Evolutionary conservation across 2,888 invertebrate genomes (phyloP).

Genomic region (Troides aeacus): DNA sequence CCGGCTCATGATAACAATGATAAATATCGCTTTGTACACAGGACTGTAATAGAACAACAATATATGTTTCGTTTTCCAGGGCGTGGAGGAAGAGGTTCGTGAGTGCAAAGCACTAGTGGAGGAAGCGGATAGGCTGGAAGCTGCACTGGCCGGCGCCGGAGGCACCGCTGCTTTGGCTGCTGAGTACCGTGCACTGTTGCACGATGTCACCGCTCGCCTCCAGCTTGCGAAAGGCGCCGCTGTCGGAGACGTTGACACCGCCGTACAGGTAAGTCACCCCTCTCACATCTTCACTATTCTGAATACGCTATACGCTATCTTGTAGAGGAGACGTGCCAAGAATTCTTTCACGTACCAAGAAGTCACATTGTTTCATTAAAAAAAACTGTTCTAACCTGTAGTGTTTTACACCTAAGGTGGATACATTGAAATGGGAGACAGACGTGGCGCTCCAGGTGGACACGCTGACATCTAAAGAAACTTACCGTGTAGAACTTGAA

Average conservation of each 20-base stretch:
- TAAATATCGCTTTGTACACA: background rate
- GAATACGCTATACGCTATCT: background rate
- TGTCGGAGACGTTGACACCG: conserved; percentile 62
- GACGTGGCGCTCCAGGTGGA: conserved; percentile 91
- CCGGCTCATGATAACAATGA: too few species aligned
- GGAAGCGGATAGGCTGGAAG: conserved; percentile 62
- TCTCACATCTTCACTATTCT: background rate
- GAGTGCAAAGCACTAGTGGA: conserved; percentile 63
- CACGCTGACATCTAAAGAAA: conserved; percentile 91
- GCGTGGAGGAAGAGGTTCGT: conserved; percentile 58
- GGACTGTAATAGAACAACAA: background rate
- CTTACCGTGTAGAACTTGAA: conserved; percentile 87
- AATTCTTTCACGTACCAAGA: too few species aligned
- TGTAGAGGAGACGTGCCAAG: background rate
- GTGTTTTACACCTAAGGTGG: conserved; percentile 77
- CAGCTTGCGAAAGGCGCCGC: conserved; percentile 62
- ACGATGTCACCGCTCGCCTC: conserved; percentile 60
- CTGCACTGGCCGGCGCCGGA: conserved; percentile 43
- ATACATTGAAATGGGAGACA: conserved; percentile 87
- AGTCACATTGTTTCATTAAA: too few species aligned
- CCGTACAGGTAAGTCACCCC: conserved; percentile 57
- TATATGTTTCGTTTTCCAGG: conserved; percentile 40
- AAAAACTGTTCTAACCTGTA: background rate
- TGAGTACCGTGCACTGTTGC: conserved; percentile 64
- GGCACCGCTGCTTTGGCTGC: conserved; percentile 63